These are phyloP conservation scores for Heliconius himera DNA, from an alignment of 1,140 invertebrate species.

Conservation along the genomic window DNA sequence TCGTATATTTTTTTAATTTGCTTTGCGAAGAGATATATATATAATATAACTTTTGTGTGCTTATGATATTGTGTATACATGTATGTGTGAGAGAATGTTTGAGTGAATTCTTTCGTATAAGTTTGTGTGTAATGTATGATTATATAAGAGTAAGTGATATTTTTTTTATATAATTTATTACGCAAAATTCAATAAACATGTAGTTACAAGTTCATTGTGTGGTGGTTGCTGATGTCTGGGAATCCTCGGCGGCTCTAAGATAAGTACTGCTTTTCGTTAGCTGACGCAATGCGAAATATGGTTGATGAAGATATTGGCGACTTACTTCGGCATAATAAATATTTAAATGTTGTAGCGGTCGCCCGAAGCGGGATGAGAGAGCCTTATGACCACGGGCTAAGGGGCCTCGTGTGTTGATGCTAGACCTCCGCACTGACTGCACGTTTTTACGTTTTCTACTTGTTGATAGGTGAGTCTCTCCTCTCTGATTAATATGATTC, in stretches of 20 bases:
- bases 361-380: constrained; percentile 68
- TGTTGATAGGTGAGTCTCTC: constrained; percentile 44
- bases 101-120: background rate
- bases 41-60: constrained; percentile 10
- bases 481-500: constrained; percentile 22
- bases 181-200: constrained; percentile 41
- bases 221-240: constrained; percentile 24
- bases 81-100: constrained; percentile 27
- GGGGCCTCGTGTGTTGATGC: constrained; percentile 33
- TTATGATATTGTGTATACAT: constrained; percentile 20
- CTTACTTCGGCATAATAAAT: constrained; percentile 69
- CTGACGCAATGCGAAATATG: constrained; percentile 61
- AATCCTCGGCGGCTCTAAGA: constrained; percentile 46
- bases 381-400: constrained; percentile 35
- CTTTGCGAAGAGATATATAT: background rate
- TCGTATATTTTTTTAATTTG: background rate
- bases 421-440: constrained; percentile 43
- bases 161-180: background rate
- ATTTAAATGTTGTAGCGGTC: constrained; percentile 74
- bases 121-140: background rate
- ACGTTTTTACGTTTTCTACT: constrained; percentile 50
- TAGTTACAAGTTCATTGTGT: constrained; percentile 67
- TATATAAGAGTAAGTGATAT: background rate
- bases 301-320: constrained; percentile 46
- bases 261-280: constrained; percentile 59